phyloP scores from a whole-genome alignment of 92 coral and sea anemone genomes.

The Palythoa grandiflora region DNA sequence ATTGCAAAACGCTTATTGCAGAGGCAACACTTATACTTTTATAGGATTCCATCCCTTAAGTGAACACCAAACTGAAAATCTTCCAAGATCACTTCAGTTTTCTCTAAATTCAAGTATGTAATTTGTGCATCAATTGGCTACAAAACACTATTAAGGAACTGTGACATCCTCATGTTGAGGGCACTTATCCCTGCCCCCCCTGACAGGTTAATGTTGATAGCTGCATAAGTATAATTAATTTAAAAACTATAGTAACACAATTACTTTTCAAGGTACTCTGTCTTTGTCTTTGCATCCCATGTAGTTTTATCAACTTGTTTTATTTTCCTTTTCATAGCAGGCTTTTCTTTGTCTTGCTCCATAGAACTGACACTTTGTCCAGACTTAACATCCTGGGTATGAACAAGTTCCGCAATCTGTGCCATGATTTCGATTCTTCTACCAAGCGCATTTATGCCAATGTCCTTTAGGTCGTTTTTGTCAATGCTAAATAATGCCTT shows the following conservation, averaged over 20 bases:
- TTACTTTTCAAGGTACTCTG: conserved; percentile 23
- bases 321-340: background rate
- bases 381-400: background rate
- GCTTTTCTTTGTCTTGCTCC: conserved; percentile 6
- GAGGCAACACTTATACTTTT: background rate
- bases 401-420: background rate
- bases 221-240: too few relatives aligned
- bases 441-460: background rate
- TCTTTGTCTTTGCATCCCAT: conserved; percentile 22
- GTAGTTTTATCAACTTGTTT: background rate
- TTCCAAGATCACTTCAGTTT: conserved; percentile 19
- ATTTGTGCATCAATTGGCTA: background rate
- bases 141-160: too few relatives aligned
- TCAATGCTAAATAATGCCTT: conserved; percentile 3
- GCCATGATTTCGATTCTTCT: background rate
- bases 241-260: conserved; percentile 4
- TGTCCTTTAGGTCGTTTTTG: conserved; percentile 5
- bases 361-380: conserved; percentile 3
- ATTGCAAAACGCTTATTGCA: background rate
- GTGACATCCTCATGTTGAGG: too few relatives aligned
- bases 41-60: conserved; percentile 23
- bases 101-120: conserved; percentile 20
- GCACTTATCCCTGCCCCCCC: too few relatives aligned
- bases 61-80: conserved; percentile 17
- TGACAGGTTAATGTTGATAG: too few relatives aligned